Evolutionary conservation across 2,888 invertebrate genomes (phyloP), one percentile per base, ranked within the genome.

Genomic region (Periphyllus acericola): DNA sequence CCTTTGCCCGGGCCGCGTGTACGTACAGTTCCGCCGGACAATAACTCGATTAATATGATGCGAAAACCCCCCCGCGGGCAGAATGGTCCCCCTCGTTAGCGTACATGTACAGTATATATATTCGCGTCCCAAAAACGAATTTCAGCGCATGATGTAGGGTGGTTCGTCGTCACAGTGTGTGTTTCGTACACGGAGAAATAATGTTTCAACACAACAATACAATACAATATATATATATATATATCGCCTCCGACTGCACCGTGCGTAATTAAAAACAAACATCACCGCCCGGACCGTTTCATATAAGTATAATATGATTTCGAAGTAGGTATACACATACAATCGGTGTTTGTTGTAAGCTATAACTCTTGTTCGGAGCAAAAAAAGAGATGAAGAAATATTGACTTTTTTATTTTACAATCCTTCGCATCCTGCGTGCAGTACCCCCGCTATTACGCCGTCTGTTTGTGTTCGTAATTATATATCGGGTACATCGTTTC

Each of bases 201-300:
- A 25, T 60, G 60, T 19, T 60, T 6, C 60, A 21, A 60, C 60
- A 52, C 19, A 55, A 60, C 60, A 60, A 60, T 60, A 25, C 6
- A 60, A 6, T 19, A 25, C 25, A 60, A 25, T 60, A 25, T 5
- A 19, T 4, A 60, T 60, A 25, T 55, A 17, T 55, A 21, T 55
- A 19, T 60, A 19, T 60, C 21, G 21, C 0, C 14, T 46, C 46
- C 14, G 46, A 46, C 46, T 46, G 46, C 14, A 46, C 14, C 25
- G 60, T 60, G 9, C 25, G 60, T 60, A 75, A 83, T 83, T 83
- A 83, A 74, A 83, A 75, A 83, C 21, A 55, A n/a, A 71, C 82
- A 52, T 34, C 46, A 29, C 19, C 46, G 8, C 17, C 21, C 17
- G n/a, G 36, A 25, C 36, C 36, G n/a, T 46, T 46, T 46, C 8